Percentiles rank a stretch among this genome's conserved stretches.
phyloP scores from a whole-genome alignment of 2,113 vertebrate genomes.

The Marmota monax region DNA sequence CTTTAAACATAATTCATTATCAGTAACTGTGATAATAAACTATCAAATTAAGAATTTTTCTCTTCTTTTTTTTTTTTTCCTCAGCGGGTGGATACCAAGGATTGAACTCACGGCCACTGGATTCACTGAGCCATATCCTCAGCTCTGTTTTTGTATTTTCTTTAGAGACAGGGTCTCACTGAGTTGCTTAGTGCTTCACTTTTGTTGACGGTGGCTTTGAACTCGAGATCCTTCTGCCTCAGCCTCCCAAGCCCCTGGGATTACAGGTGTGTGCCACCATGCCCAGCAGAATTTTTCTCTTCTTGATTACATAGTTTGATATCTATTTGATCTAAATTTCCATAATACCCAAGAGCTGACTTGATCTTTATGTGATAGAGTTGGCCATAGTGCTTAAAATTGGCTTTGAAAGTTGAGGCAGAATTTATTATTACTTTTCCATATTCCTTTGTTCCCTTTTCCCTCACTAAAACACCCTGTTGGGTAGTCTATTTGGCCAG shows the following conservation, averaged over 20 bases:
- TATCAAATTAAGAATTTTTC: not conserved
- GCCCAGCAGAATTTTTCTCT: not conserved
- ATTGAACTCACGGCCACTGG: too few relatives aligned
- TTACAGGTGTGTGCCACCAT: too few relatives aligned
- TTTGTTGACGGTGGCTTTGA: too few relatives aligned
- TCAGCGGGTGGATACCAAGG: too few relatives aligned
- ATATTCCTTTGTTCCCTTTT: not conserved
- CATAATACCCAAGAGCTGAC: not conserved
- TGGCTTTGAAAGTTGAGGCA: not conserved
- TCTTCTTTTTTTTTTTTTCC: too few relatives aligned
- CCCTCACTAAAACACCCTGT: not conserved
- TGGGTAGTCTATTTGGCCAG: not conserved
- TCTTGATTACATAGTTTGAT: not conserved
- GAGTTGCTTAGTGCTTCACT: too few relatives aligned
- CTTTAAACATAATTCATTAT: not conserved
- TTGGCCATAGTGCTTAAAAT: conserved; percentile 1
- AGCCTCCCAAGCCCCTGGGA: too few relatives aligned
- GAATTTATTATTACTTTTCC: not conserved
- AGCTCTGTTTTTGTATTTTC: too few relatives aligned
- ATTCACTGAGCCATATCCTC: too few relatives aligned
- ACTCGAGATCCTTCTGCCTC: too few relatives aligned
- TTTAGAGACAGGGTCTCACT: too few relatives aligned
- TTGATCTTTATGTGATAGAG: not conserved
- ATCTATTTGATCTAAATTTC: not conserved
- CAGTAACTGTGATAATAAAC: not conserved